Evolutionary conservation across 1,140 invertebrate genomes (phyloP).

Genomic region (Oryctes rhinoceros): DNA sequence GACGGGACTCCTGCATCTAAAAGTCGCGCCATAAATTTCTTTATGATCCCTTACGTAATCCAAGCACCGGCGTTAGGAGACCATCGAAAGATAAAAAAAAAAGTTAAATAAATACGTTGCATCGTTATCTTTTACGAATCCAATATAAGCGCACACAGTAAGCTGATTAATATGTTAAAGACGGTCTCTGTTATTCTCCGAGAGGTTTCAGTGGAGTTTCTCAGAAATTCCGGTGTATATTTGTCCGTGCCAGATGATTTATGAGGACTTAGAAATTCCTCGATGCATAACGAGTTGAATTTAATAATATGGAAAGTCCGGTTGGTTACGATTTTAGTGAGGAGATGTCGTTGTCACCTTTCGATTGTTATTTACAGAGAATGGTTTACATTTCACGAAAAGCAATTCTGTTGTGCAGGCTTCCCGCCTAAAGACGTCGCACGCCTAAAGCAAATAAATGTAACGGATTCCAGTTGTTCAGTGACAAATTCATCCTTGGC

Average conservation of each 20-base stretch:
- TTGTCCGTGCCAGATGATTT: not conserved
- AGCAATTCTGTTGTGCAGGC: not conserved
- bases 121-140: not conserved
- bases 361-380: not conserved
- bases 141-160: not conserved
- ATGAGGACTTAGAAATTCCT: no score
- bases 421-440: not conserved
- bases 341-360: no score
- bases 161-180: conserved; percentile 19
- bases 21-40: conserved; percentile 16
- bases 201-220: not conserved
- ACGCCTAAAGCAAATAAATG: conserved; percentile 4
- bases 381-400: not conserved
- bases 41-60: conserved; percentile 18
- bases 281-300: no score
- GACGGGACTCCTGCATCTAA: not conserved
- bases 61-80: not conserved
- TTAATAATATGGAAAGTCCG: no score
- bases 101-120: conserved; percentile 1
- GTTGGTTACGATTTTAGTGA: not conserved
- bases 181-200: no score
- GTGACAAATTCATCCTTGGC: conserved; percentile 14
- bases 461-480: conserved; percentile 12
- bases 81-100: conserved; percentile 4
- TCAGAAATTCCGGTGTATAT: not conserved